These are phyloP conservation scores for Cyanoderma ruficeps DNA, from an alignment of 2,113 vertebrate genomes.

Conservation along the genomic window DNA sequence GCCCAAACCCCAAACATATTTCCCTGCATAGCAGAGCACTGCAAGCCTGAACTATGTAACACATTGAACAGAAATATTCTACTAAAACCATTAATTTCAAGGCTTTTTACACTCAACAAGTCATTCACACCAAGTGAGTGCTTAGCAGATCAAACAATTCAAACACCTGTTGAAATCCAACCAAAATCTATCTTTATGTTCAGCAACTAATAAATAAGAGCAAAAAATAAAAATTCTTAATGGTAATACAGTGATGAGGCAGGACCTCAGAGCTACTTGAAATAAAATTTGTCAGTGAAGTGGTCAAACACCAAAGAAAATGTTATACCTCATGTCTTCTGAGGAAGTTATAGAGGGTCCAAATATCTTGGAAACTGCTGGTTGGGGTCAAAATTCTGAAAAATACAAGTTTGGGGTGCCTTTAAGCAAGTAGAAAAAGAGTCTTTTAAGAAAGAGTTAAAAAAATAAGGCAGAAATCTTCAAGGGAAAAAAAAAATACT, in stretches of 20 bases:
- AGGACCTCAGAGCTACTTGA: neutral
- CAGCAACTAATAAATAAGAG: neutral
- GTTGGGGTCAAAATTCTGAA: conserved; percentile 83
- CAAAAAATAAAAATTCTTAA: neutral
- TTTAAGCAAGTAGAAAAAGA: neutral
- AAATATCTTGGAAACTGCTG: conserved; percentile 80
- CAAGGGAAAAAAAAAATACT: neutral
- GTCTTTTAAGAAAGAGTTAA: neutral
- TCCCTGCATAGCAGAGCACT: neutral
- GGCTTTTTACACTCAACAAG: neutral
- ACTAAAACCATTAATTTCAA: neutral
- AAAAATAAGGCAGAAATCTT: neutral
- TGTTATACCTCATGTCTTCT: conserved; percentile 80
- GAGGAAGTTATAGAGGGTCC: conserved; percentile 82
- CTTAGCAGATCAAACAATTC: neutral
- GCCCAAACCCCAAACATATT: neutral
- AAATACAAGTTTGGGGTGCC: neutral
- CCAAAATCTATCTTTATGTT: neutral
- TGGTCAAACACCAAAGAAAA: neutral
- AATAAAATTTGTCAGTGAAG: neutral
- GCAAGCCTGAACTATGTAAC: neutral
- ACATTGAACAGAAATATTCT: neutral
- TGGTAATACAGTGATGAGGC: neutral
- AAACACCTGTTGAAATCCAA: neutral
- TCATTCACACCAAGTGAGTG: neutral